Evolutionary conservation across 1,140 invertebrate species (phyloP).

Genomic region (Drosophila prosaltans): DNA sequence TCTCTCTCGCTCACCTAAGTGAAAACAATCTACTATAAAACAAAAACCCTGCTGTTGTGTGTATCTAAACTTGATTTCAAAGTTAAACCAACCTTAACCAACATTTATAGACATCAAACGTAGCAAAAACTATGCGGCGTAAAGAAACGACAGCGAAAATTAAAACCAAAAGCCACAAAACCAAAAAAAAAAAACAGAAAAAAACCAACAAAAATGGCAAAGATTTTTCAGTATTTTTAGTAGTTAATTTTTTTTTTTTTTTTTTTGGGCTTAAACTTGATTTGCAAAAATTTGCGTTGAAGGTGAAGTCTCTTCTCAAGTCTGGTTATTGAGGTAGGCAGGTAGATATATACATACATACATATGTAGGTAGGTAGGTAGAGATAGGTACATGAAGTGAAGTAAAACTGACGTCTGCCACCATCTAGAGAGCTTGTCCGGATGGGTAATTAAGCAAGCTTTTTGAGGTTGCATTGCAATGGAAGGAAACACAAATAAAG

Average conservation of each 20-base stretch:
- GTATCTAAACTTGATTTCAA: conserved; percentile 75
- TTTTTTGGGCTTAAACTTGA: conserved; percentile 71
- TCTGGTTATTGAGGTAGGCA: conserved; percentile 63
- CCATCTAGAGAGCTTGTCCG: conserved; percentile 9
- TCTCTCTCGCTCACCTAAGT: conserved; percentile 7
- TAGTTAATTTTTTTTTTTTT: conserved; percentile 16
- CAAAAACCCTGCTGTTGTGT: conserved; percentile 32
- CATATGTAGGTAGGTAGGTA: background rate
- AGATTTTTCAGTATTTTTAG: conserved; percentile 33
- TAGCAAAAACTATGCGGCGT: conserved; percentile 56
- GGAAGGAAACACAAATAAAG: background rate
- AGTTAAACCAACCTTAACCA: conserved; percentile 79
- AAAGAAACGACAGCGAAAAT: conserved; percentile 49
- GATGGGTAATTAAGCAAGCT: conserved; percentile 48
- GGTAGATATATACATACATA: conserved; percentile 12
- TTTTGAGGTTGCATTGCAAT: conserved; percentile 18
- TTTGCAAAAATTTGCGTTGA: conserved; percentile 66
- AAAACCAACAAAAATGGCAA: conserved; percentile 44
- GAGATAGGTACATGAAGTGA: conserved; percentile 13
- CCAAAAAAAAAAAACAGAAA: conserved; percentile 13
- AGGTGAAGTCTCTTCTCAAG: conserved; percentile 54
- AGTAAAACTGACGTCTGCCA: conserved; percentile 28
- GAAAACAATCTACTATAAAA: background rate
- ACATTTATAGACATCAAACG: conserved; percentile 70
- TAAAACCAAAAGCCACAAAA: conserved; percentile 25